phyloP scores from a whole-genome alignment of 2,113 vertebrate genomes.

The Sander vitreus region DNA sequence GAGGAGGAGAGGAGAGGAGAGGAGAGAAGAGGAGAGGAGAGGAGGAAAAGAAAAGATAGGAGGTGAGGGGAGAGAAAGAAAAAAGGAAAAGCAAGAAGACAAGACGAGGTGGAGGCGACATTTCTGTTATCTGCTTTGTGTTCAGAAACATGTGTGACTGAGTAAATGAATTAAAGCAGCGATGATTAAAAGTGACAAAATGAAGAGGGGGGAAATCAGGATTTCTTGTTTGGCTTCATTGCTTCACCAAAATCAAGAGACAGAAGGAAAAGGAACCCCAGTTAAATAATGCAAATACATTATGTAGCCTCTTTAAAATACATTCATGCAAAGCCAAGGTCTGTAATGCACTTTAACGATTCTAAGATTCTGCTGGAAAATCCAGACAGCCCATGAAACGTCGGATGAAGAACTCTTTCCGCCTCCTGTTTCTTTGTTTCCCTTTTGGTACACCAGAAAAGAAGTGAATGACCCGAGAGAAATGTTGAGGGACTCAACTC shows the following conservation, averaged over 20 bases:
- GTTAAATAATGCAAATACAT: constrained; percentile 39
- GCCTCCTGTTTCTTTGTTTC: neutral
- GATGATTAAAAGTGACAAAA: constrained; percentile 68
- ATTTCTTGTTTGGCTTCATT: constrained; percentile 50
- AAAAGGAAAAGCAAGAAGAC: neutral
- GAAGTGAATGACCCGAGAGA: constrained; percentile 5
- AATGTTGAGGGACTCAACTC: constrained; percentile 16
- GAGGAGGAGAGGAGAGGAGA: neutral
- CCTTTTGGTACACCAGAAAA: neutral
- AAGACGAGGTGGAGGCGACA: neutral
- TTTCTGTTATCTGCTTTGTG: constrained; percentile 46
- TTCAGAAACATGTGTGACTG: constrained; percentile 33
- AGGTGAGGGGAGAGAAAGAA: neutral
- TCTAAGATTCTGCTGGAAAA: neutral
- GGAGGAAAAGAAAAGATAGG: neutral
- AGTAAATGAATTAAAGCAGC: constrained; percentile 62
- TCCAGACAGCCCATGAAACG: neutral
- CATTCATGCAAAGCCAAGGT: neutral
- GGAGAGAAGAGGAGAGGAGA: neutral
- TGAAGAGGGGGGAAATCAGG: constrained; percentile 46
- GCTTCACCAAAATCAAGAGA: constrained; percentile 47
- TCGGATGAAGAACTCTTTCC: neutral
- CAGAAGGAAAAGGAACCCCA: constrained; percentile 21
- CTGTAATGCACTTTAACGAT: constrained; percentile 10
- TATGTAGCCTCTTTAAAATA: constrained; percentile 24